Conservation (phyloP, 2,113 vertebrate genomes). For the Cariama cristata region DNA sequence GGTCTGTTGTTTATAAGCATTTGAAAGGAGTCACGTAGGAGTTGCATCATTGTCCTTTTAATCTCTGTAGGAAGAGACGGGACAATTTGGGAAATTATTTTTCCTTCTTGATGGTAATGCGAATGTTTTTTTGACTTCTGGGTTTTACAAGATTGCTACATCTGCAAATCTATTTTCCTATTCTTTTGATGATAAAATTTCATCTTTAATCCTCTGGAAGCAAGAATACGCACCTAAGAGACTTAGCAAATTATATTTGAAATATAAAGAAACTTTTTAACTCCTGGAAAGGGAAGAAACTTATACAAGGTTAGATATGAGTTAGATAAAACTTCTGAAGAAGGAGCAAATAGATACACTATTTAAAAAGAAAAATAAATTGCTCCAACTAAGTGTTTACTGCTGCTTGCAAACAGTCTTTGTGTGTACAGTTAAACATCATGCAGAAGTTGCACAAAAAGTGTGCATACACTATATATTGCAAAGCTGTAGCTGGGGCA, state of each 20-base stretch:
- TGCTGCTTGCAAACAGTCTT: neutral
- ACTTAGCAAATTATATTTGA: neutral
- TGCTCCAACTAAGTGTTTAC: neutral
- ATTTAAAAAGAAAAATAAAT: neutral
- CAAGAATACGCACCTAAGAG: neutral
- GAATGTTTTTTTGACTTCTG: neutral
- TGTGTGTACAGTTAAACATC: neutral
- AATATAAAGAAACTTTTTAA: neutral
- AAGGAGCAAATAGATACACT: neutral
- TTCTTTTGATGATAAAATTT: neutral
- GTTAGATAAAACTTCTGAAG: neutral
- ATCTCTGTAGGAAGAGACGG: constrained; percentile 10
- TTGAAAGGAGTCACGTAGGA: neutral
- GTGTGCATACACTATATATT: rapidly evolving
- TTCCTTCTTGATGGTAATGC: neutral
- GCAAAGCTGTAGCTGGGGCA: neutral
- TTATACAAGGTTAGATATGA: neutral
- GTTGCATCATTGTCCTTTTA: constrained; percentile 28
- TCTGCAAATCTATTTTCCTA: constrained; percentile 17
- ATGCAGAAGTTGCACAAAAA: neutral
- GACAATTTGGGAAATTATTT: constrained; percentile 7
- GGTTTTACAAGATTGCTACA: neutral
- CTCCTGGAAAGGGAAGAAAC: neutral
- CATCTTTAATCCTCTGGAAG: constrained; percentile 2
- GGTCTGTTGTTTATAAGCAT: neutral